Evolutionary conservation across 2,888 invertebrate genomes (phyloP), one percentile per base, ranked within the genome.

Genomic region (Endomychus coccineus): DNA sequence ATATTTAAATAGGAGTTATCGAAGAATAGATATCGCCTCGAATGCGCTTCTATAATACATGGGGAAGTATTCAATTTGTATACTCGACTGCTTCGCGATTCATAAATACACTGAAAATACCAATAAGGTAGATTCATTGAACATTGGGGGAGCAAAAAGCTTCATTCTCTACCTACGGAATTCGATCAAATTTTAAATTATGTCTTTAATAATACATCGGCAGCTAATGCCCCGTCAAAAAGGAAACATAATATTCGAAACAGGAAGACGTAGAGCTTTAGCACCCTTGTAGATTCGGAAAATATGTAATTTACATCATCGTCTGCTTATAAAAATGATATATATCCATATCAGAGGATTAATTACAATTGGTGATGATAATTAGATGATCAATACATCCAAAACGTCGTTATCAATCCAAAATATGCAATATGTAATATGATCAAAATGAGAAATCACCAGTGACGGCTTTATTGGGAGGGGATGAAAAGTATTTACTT

Each of bases 1-100:
- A 48, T 43, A 45, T 48, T 48, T 48, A 48, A 48, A 45, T 44
- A 43, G 43, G 42, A 44, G 44, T 48, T 48, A 48, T 48, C 48
- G 48, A 48, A 48, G 45, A 47, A 45, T 45, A 43, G 36, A 39
- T 46, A 46, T 39, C 37, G 42, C 35, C 42, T 36, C 31, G 36
- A 45, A 45, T 40, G 38, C 38, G 36, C 43, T 44, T 39, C 16
- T 10, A 10, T 27, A 32, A 25, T n/a, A 11, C 4, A 23, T 21
- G 39, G 40, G 43, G 44, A 47, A 39, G 45, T 47, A 45, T 47
- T 47, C 47, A 47, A 47, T 47, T 47, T 45, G 40, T 43, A 32
- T 43, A 44, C 40, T 32, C 41, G 41, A 42, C 39, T 30, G 38
- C 42, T 35, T 41, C 37, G 39, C 39, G 40, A 40, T 44, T 47